These are phyloP conservation scores for Dendrocincla tyrannina DNA, from an alignment of 2,797 vertebrate species.

Conservation along the genomic window DNA sequence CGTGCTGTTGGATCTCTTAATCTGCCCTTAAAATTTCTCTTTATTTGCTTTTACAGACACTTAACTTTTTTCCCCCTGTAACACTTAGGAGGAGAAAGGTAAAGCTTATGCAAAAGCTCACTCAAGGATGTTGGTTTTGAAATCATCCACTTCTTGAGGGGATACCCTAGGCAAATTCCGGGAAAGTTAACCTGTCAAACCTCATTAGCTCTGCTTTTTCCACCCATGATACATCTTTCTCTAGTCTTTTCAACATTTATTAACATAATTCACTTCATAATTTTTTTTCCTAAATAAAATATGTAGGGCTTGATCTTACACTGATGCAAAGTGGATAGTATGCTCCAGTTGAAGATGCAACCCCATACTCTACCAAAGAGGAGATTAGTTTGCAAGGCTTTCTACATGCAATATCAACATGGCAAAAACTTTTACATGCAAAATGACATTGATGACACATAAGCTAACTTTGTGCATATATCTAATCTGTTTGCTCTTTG, in stretches of 20 bases:
- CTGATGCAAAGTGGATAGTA: background rate
- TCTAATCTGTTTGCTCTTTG: background rate
- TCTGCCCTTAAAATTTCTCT: slow-evolving; percentile 40
- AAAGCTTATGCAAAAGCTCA: slow-evolving; percentile 41
- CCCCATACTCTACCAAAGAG: background rate
- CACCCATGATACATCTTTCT: slow-evolving; percentile 24
- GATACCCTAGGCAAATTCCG: slow-evolving; percentile 50
- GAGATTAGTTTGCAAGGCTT: background rate
- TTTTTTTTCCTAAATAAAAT: slow-evolving; percentile 28
- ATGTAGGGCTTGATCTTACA: background rate
- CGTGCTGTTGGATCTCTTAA: background rate
- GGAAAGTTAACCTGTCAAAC: slow-evolving; percentile 57
- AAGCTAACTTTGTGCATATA: background rate
- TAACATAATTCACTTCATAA: slow-evolving; percentile 1
- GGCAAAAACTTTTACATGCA: background rate
- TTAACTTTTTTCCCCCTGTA: slow-evolving; percentile 58
- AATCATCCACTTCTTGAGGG: slow-evolving; percentile 63
- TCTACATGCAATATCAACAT: background rate
- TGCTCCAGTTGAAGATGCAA: background rate
- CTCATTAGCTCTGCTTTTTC: slow-evolving; percentile 52
- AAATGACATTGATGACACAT: background rate
- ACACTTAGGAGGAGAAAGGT: slow-evolving; percentile 51
- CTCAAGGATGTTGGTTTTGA: slow-evolving; percentile 49
- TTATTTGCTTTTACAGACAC: slow-evolving; percentile 63
- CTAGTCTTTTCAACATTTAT: slow-evolving; percentile 40